Conservation (phyloP, 2,888 invertebrate species). For the Anticlea derivata region DNA sequence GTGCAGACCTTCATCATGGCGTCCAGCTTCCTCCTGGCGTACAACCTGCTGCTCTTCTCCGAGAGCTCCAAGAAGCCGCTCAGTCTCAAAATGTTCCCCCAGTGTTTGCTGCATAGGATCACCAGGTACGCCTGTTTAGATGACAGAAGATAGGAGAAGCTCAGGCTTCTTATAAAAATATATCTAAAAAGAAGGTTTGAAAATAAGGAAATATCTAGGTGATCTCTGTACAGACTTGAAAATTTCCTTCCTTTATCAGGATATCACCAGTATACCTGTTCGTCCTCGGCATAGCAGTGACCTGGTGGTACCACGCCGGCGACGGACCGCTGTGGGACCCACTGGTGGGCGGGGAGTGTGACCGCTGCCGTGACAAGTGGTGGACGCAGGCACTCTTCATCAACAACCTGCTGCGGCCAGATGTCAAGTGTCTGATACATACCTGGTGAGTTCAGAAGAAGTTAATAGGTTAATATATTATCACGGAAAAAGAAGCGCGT, state of each 20-base stretch:
- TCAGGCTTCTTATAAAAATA: too few species aligned
- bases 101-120: constrained; percentile 48
- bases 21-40: constrained; percentile 61
- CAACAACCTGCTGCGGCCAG: constrained; percentile 53
- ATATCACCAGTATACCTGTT: constrained; percentile 56
- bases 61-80: constrained; percentile 40
- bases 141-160: too few species aligned
- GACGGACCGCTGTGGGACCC: constrained; percentile 59
- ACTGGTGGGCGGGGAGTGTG: constrained; percentile 44
- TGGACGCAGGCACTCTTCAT: constrained; percentile 58
- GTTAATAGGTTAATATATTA: too few species aligned
- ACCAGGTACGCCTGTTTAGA: constrained; percentile 52
- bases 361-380: constrained; percentile 54
- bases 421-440: constrained; percentile 57
- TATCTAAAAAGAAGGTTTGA: too few species aligned
- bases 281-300: constrained; percentile 51
- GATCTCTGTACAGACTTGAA: too few species aligned
- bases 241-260: constrained; percentile 35
- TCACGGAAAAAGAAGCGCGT: too few species aligned
- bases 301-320: constrained; percentile 54
- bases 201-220: too few species aligned
- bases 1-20: constrained; percentile 59
- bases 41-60: constrained; percentile 51
- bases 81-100: constrained; percentile 46
- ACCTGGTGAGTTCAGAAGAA: constrained; percentile 58